Evolutionary conservation across 2,113 vertebrate genomes (phyloP), one percentile per base, ranked within the genome.

Genomic region (Vanacampus margaritifer): DNA sequence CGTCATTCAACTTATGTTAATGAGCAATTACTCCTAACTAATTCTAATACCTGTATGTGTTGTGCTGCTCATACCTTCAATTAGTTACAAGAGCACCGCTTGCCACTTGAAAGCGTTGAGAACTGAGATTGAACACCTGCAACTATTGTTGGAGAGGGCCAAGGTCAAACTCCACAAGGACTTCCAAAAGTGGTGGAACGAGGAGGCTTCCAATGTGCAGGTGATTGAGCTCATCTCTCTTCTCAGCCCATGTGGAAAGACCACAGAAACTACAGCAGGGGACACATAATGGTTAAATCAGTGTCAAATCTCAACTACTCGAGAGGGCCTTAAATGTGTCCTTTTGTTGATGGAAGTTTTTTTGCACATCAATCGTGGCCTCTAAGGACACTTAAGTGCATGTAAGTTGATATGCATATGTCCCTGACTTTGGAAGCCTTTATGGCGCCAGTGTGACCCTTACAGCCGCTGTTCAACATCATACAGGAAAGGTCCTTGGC

Each of bases 41-140:
- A 78, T 53, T 21, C 3, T 39, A 39, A 16, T 24, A 23, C 12
- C 21, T 12, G 61, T 14, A 1, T 23, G 23, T 35, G 28, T 77
- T 16, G 48, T 66, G 37, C 45, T 64, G 65, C 50, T 73, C 43
- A 68, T 77, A 26, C 79, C 65, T 66, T 66, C 56, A 54, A 10
- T 72, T 78, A 99, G 97, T 32, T 98, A 96, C 71, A 95, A 94
- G 86, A 82, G 39, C 5, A 86, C 81, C 54, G 90, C 94, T 50
- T 86, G 48, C 12, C 89, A 0, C 26, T 91, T 99, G 65, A 98
- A 96, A 82, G 93, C 86, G 0, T 71, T 98, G 76, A 95, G 93
- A 84, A 92, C 94, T 11, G 96, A 99, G 89, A 96, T 96, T 12
- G 95, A 97, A 69, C 95, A 98, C 84, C 74, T 98, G 64, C 95